Conservation (phyloP, 1,140 invertebrate genomes). For the Probaryconus sp. region DNA sequence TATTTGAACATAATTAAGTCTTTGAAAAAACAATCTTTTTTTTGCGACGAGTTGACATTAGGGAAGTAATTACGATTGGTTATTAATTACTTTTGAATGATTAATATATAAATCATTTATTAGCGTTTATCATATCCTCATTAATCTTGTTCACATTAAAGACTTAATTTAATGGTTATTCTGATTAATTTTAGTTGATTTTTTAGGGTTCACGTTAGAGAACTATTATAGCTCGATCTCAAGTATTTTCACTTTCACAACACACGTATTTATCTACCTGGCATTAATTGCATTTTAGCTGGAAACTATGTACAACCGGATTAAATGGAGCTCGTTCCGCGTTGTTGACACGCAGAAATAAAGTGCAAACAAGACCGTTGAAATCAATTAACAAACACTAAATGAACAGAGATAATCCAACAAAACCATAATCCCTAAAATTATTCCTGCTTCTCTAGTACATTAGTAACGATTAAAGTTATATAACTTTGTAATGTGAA, state of each 20-base stretch:
- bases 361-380: conserved; percentile 41
- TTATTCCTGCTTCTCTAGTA: conserved; percentile 25
- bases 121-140: too few relatives aligned
- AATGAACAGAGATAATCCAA: conserved; percentile 34
- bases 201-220: too few relatives aligned
- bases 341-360: conserved; percentile 34
- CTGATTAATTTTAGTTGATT: too few relatives aligned
- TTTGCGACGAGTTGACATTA: too few relatives aligned
- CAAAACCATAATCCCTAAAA: conserved; percentile 15
- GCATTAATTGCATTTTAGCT: conserved; percentile 46
- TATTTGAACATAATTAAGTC: too few relatives aligned
- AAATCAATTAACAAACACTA: conserved; percentile 54
- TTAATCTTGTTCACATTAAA: too few relatives aligned
- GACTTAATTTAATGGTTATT: too few relatives aligned
- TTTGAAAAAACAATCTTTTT: too few relatives aligned
- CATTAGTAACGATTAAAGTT: background rate
- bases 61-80: too few relatives aligned
- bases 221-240: conserved; percentile 14
- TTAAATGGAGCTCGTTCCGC: conserved; percentile 34
- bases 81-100: too few relatives aligned
- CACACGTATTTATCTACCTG: conserved; percentile 19
- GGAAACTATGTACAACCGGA: conserved; percentile 36
- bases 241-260: conserved; percentile 31
- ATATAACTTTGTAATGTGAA: conserved; percentile 21
- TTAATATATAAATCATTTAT: too few relatives aligned